Conservation (phyloP, 2,113 vertebrate genomes). For the Machaerirhynchus nigripectus region DNA sequence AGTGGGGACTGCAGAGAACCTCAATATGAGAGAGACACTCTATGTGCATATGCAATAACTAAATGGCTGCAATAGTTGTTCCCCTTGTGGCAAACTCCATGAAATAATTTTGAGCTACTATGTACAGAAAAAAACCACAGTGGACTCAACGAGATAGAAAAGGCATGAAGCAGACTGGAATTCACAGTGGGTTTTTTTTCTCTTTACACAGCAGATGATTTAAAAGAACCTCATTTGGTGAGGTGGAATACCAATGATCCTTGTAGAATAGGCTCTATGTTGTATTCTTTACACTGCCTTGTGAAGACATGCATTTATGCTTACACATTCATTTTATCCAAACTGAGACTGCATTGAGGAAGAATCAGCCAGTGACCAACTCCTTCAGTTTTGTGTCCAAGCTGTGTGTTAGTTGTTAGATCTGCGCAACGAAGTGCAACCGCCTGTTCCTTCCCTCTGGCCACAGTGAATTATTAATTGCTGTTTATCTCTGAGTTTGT, state of each 20-base stretch:
- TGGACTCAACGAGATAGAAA: not conserved
- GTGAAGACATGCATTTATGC: not conserved
- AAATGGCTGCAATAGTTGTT: not conserved
- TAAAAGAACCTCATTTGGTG: not conserved
- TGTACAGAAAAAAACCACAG: not conserved
- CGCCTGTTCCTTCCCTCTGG: not conserved
- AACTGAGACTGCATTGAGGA: not conserved
- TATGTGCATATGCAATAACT: not conserved
- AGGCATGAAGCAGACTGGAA: not conserved
- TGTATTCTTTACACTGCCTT: not conserved
- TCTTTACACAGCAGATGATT: not conserved
- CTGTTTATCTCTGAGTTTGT: conserved; percentile 40
- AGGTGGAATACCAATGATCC: not conserved
- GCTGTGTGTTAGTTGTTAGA: not conserved
- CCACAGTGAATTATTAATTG: conserved; percentile 53
- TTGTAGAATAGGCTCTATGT: not conserved
- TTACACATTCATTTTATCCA: not conserved
- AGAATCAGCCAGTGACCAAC: not conserved
- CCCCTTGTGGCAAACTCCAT: not conserved
- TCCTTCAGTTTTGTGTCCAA: not conserved
- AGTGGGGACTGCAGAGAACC: not conserved
- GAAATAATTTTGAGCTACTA: not conserved
- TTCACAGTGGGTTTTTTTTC: not conserved
- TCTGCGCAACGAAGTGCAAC: not conserved
- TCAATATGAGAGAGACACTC: not conserved